These are phyloP conservation scores for Aphis craccivora DNA, from an alignment of 1,140 invertebrate species.

Conservation along the genomic window DNA sequence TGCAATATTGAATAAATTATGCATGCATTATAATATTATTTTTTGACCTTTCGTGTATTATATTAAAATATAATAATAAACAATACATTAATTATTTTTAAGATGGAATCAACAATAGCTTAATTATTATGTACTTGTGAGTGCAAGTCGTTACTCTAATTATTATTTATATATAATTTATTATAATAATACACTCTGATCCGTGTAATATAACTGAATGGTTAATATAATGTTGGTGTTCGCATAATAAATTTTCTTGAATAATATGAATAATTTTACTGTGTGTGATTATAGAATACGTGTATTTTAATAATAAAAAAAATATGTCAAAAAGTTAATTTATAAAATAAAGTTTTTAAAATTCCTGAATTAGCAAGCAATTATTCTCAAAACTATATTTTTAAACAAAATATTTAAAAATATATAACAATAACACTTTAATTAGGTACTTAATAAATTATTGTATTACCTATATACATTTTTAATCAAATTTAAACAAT, in stretches of 20 bases:
- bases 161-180: not conserved
- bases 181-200: not conserved
- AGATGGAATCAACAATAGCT: not conserved
- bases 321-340: not conserved
- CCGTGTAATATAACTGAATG: not conserved
- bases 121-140: not conserved
- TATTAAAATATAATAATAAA: not conserved
- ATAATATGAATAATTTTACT: not conserved
- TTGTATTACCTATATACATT: not conserved
- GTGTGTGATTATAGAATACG: too few relatives aligned
- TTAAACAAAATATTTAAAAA: not conserved
- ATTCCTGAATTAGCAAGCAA: not conserved
- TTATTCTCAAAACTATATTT: not conserved
- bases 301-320: not conserved
- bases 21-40: not conserved
- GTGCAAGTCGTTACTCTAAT: not conserved
- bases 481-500: not conserved
- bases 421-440: not conserved
- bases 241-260: not conserved
- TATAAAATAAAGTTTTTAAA: not conserved
- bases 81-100: not conserved
- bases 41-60: not conserved
- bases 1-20: not conserved
- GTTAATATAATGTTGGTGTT: not conserved
- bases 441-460: not conserved